phyloP scores from a whole-genome alignment of 2,888 invertebrate genomes.

The Gastracanthus pulcherrimus region DNA sequence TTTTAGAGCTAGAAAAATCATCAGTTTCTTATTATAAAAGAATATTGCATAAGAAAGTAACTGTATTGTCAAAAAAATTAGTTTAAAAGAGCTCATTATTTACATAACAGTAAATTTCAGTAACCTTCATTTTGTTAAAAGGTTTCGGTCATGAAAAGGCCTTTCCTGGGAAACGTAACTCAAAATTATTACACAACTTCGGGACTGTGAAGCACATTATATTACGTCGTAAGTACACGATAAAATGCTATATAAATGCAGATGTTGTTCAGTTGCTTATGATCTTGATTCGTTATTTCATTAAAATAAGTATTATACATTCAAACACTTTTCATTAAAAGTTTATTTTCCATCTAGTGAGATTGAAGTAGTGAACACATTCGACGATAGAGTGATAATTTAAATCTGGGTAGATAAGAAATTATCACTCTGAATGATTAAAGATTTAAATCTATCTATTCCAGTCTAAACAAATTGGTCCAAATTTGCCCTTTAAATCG shows the following conservation, averaged over 20 bases:
- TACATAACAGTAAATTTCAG: not conserved
- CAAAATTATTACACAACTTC: too few species aligned
- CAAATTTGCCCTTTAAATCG: too few species aligned
- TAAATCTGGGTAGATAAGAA: too few species aligned
- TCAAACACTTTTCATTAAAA: too few species aligned
- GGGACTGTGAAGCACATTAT: not conserved
- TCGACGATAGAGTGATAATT: too few species aligned
- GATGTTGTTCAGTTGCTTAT: not conserved
- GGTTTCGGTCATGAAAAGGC: not conserved
- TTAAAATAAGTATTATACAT: too few species aligned
- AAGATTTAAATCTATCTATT: too few species aligned
- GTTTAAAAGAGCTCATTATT: not conserved
- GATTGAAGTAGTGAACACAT: too few species aligned
- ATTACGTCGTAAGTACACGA: not conserved
- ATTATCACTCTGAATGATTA: too few species aligned
- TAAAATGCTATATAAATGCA: not conserved
- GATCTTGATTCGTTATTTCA: too few species aligned
- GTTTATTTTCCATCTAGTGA: too few species aligned
- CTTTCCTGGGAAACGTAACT: not conserved
- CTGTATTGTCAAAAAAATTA: not conserved
- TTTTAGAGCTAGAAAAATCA: not conserved
- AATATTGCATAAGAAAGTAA: not conserved
- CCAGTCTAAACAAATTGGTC: too few species aligned
- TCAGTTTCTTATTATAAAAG: not conserved
- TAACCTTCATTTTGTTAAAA: not conserved